These are phyloP conservation scores for Clarias batrachus DNA, from an alignment of 2,113 vertebrate genomes.

Conservation along the genomic window DNA sequence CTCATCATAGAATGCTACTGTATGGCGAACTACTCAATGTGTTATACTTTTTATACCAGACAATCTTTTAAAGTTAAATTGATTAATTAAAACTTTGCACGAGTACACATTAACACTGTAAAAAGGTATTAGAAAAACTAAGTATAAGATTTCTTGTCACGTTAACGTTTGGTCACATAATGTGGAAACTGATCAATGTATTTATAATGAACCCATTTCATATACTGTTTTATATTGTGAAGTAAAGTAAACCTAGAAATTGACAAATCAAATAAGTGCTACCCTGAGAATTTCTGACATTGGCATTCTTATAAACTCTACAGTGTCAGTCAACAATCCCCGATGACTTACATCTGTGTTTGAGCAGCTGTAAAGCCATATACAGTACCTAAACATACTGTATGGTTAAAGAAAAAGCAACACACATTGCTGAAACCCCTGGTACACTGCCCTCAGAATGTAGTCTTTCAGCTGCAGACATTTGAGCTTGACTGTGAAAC, in stretches of 20 bases:
- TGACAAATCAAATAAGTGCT: background rate
- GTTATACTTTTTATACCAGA: background rate
- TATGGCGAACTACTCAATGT: background rate
- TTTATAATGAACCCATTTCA: background rate
- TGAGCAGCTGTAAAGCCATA: conserved; percentile 67
- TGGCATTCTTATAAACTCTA: conserved; percentile 20
- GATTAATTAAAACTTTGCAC: too few species aligned
- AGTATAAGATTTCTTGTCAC: background rate
- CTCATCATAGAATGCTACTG: background rate
- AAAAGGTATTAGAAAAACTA: background rate
- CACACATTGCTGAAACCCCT: conserved; percentile 52
- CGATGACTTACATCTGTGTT: conserved; percentile 64
- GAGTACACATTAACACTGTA: background rate
- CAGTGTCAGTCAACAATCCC: conserved; percentile 57
- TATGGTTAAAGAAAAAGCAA: conserved; percentile 42
- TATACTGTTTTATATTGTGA: background rate
- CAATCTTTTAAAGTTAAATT: background rate
- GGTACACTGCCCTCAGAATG: conserved; percentile 45
- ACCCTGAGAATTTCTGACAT: background rate
- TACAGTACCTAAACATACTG: conserved; percentile 17
- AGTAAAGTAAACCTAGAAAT: background rate
- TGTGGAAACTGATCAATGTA: background rate
- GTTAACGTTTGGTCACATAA: background rate
- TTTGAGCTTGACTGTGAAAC: conserved; percentile 19
- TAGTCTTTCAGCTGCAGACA: conserved; percentile 2